A percentile compares a stretch with the other conserved stretches of the same genome.
phyloP scores from a whole-genome alignment of 2,797 vertebrate species.

The Pangasius larnaudii region DNA sequence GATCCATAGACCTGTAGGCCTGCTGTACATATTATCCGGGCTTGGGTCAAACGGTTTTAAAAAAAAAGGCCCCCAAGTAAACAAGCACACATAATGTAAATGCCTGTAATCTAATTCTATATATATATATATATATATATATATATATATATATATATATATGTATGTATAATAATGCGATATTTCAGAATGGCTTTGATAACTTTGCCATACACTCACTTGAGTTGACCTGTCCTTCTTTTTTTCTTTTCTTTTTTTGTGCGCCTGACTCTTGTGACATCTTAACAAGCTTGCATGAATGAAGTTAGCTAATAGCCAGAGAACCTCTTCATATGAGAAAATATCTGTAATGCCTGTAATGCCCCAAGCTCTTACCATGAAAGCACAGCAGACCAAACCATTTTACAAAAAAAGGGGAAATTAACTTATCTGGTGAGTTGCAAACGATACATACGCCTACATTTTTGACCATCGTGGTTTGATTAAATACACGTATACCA shows the following conservation, averaged over 20 bases:
- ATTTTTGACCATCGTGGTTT: not conserved
- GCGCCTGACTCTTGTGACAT: not conserved
- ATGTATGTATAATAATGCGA: not conserved
- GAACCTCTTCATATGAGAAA: not conserved
- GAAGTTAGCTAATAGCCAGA: not conserved
- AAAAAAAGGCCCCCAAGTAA: not conserved
- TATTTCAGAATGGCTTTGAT: not conserved
- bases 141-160: too few species aligned
- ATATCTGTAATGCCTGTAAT: not conserved
- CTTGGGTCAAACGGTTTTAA: not conserved
- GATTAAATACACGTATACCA: not conserved
- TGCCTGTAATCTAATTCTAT: not conserved
- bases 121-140: too few species aligned
- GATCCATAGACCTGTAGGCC: not conserved
- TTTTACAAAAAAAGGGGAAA: not conserved
- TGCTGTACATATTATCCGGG: not conserved
- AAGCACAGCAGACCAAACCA: not conserved
- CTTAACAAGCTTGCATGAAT: not conserved
- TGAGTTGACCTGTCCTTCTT: not conserved
- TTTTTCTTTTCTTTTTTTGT: not conserved
- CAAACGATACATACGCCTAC: not conserved
- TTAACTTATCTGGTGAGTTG: not conserved
- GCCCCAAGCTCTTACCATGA: not conserved
- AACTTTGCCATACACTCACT: not conserved
- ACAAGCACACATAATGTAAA: not conserved